A percentile compares a stretch with the other conserved stretches of the same genome.
Evolutionary conservation across 1,140 invertebrate species (phyloP).

Genomic region (Periplaneta americana): DNA sequence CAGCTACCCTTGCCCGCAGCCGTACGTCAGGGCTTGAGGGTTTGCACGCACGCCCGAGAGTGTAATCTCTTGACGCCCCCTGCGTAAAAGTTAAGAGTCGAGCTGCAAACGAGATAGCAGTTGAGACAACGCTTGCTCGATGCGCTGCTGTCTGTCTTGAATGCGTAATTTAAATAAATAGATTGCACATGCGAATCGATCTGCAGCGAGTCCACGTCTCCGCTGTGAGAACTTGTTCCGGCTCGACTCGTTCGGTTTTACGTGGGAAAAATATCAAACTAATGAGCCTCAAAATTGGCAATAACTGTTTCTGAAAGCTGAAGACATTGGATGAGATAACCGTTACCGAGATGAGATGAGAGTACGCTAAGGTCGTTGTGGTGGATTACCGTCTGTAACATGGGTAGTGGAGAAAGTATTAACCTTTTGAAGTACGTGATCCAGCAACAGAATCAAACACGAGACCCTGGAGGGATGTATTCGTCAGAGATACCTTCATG

Average conservation of each 20-base stretch:
- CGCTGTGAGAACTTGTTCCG: background rate
- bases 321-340: background rate
- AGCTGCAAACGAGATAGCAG: too few species aligned
- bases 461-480: background rate
- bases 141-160: background rate
- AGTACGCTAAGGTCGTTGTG: background rate
- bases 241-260: background rate
- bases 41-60: too few species aligned
- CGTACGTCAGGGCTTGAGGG: too few species aligned
- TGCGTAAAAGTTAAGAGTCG: too few species aligned
- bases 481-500: background rate
- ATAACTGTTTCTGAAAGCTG: background rate
- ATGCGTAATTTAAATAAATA: background rate
- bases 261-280: background rate
- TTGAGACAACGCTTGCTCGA: too few species aligned
- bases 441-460: too few species aligned
- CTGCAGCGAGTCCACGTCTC: background rate
- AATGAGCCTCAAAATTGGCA: background rate
- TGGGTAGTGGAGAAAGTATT: background rate
- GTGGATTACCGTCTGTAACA: background rate
- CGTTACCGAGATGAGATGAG: too few species aligned
- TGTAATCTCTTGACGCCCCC: too few species aligned
- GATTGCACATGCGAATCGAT: background rate
- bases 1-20: too few species aligned
- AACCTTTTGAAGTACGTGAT: background rate